Evolutionary conservation across 2,113 vertebrate genomes (phyloP).

Genomic region (Amazona guildingii): DNA sequence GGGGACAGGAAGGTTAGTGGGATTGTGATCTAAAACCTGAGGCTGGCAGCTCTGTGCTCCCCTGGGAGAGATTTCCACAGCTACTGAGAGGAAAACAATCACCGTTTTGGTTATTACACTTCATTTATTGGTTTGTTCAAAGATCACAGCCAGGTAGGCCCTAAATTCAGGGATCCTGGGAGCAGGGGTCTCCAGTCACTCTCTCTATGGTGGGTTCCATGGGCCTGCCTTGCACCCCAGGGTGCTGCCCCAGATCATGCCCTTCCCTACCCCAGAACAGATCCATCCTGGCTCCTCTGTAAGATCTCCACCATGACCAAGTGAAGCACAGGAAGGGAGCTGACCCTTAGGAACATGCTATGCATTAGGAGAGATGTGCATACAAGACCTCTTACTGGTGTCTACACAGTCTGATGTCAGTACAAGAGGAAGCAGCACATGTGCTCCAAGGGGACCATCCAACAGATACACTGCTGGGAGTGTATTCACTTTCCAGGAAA

Average conservation of each 20-base stretch:
- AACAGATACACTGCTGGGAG: not conserved
- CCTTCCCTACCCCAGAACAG: not conserved
- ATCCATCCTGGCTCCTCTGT: not conserved
- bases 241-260: not conserved
- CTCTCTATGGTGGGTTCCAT: not conserved
- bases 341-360: not conserved
- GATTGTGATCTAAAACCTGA: conserved; percentile 67
- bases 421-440: fast-evolving
- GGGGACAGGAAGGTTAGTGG: conserved; percentile 65
- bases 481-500: not conserved
- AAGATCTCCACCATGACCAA: not conserved
- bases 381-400: not conserved
- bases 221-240: not conserved
- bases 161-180: not conserved
- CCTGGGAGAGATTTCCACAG: conserved; percentile 33
- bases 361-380: not conserved
- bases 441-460: not conserved
- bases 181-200: not conserved
- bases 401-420: not conserved
- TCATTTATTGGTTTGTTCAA: conserved; percentile 64
- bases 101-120: conserved; percentile 62
- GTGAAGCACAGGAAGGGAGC: not conserved
- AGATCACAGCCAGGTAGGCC: conserved; percentile 46
- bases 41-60: conserved; percentile 46
- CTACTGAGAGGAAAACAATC: conserved; percentile 49